Evolutionary conservation across 92 coral and sea anemone species (phyloP), one percentile per base, ranked within the genome.

Genomic region (Pocillopora meandrina): DNA sequence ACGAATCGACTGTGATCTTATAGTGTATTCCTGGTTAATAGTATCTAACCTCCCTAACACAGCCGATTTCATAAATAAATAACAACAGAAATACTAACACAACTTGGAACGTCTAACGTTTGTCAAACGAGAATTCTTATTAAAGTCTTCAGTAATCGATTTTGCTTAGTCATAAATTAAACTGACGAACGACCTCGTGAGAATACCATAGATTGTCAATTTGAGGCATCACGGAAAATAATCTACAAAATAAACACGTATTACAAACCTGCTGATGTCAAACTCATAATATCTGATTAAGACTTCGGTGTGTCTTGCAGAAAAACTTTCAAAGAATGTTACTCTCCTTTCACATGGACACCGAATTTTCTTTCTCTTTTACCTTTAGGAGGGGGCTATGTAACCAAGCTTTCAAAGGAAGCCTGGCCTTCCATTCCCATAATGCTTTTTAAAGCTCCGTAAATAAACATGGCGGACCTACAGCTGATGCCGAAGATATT

Each of bases 251-350:
- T 17, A 34, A 57, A 20, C 58, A 23, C 23, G 76, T 9, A 15
- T 20, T 1, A 74, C 78, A 5, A 79, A 91, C 94, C 94, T 88
- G 94, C 92, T 85, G 94, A 91, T 75, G 94, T 91, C 75, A 91
- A 82, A 77, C 87, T 90, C 89, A 89, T 91, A 15, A 75, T 85
- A 82, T 69, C 77, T 12, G 71, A 2, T 21, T 19, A 9, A 5
- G 19, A 62, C 13, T 17, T 63, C n/a, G 23, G 21, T 23, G 34
- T 58, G 63, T 72, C 79, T 14, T 15, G 9, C 67, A 2, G 9
- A 62, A 19, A 71, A 71, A 73, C 35, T 35, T 73, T 56, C 42
- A 10, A 36, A 42, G 3, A 2, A 52, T 73, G 16, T 21, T 72
- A 61, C 58, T 65, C 52, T 62, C 36, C 74, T 73, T 83, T 83